Evolutionary conservation across 2,888 invertebrate genomes (phyloP).

Genomic region (Anorthoa munda): DNA sequence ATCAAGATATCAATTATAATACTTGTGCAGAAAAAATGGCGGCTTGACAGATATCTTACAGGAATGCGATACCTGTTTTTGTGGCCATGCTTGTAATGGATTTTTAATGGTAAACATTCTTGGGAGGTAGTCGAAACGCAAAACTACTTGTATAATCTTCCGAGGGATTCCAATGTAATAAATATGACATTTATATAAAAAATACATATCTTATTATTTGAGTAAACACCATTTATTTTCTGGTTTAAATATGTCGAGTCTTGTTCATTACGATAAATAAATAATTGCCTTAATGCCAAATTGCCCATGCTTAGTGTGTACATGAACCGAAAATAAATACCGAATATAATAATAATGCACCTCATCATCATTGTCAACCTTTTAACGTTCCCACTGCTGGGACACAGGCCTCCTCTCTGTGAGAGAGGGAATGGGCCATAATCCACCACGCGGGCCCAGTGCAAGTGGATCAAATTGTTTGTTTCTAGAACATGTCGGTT

Average conservation of each 20-base stretch:
- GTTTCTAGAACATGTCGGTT: too few species aligned
- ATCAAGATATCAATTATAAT: conserved; percentile 62
- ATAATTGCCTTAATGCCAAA: not conserved
- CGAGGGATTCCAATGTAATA: conserved; percentile 49
- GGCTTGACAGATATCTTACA: conserved; percentile 56
- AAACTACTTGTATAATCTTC: conserved; percentile 46
- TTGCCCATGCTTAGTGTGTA: not conserved
- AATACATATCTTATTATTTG: conserved; percentile 6
- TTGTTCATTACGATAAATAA: not conserved
- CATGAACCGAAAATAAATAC: not conserved
- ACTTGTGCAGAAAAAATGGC: conserved; percentile 51
- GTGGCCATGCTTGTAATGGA: conserved; percentile 56
- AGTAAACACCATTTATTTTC: not conserved
- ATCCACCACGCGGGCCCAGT: too few species aligned
- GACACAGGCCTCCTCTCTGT: too few species aligned
- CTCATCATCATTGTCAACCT: not conserved
- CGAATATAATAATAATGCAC: not conserved
- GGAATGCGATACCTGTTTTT: conserved; percentile 59
- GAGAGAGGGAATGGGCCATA: too few species aligned
- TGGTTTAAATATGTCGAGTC: not conserved
- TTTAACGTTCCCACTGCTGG: too few species aligned
- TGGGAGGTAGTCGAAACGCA: conserved; percentile 59
- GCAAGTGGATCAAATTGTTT: too few species aligned
- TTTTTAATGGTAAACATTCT: conserved; percentile 65
- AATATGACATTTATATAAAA: conserved; percentile 47